Evolutionary conservation across 1,140 invertebrate species (phyloP), one percentile per base, ranked within the genome.

Genomic region (Pseudoatta argentina): DNA sequence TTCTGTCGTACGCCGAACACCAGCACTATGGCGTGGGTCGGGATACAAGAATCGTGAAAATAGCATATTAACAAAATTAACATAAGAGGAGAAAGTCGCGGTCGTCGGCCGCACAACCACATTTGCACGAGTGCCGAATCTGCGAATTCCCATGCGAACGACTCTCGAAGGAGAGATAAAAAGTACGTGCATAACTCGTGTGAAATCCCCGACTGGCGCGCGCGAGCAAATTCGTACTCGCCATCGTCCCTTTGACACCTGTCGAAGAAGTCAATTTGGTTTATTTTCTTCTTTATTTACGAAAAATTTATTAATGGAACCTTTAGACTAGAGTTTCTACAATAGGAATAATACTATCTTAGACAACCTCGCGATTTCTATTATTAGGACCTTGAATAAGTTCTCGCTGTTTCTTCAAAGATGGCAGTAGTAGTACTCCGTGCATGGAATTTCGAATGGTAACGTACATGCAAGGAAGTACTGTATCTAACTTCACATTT

Each of bases 71-170:
- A 93, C 92, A 85, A 93, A 94, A 94, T 94, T 94, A 94, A 91
- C 93, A 94, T 94, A 94, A 94, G 91, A 93, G 88, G 93, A 93
- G 93, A 94, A 94, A 94, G 93, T 94, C 91, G 92, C 92, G 92
- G 93, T 94, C 92, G 89, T 89, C 92, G 93, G 92, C 93, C 92
- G 90, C 85, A 86, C 87, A 81, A 27, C 85, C 90, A 88, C 88
- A 86, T 92, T 92, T 87, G 72, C 89, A 88, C 92, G 86, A 93
- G 64, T 86, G 85, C 87, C 89, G 89, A 91, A 91, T 91, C 85
- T 91, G 85, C 76, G 75, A 88, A 87, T 91, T 81, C 81, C 63
- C 75, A 44, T 83, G 85, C 7, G 87, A 66, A 27, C 85, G 27
- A 5, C 59, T 79, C 77, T 87, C 59, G 34, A 67, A 55, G 59